Conservation (phyloP, 2,888 invertebrate genomes). For the Atherix ibis region DNA sequence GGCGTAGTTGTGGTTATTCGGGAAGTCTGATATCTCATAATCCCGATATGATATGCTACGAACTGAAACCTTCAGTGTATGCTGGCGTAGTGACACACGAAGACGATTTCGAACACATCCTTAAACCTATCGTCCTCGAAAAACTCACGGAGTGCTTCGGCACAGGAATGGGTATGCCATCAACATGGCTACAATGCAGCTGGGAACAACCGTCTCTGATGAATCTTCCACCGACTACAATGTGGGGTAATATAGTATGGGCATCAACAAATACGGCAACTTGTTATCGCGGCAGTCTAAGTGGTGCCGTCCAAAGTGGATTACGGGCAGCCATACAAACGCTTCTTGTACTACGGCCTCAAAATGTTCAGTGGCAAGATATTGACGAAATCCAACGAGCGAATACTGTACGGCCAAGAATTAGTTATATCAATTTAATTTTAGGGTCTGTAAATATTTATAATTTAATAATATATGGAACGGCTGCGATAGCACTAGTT, state of each 20-base stretch:
- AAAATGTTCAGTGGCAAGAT: conserved; percentile 25
- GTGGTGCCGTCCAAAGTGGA: conserved; percentile 29
- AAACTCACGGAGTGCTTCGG: conserved; percentile 19
- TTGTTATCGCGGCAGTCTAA: conserved; percentile 24
- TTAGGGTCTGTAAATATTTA: conserved; percentile 25
- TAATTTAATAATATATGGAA: conserved; percentile 21
- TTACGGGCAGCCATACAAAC: conserved; percentile 23
- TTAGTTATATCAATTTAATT: conserved; percentile 12
- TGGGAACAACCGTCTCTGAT: conserved; percentile 15
- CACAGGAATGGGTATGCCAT: conserved; percentile 20
- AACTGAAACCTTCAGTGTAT: conserved; percentile 14
- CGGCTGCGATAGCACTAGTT: not conserved
- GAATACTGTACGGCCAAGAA: conserved; percentile 6
- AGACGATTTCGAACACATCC: conserved; percentile 12
- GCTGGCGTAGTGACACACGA: conserved; percentile 21
- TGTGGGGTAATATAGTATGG: conserved; percentile 28
- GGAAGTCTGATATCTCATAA: conserved; percentile 18
- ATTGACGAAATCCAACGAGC: conserved; percentile 20
- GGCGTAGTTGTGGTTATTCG: conserved; percentile 21
- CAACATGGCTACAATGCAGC: conserved; percentile 16
- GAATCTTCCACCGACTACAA: conserved; percentile 18
- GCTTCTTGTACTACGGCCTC: conserved; percentile 23
- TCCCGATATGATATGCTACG: conserved; percentile 21
- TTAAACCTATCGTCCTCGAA: conserved; percentile 16
- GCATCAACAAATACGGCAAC: conserved; percentile 23